These are phyloP conservation scores for Gracilinanus agilis DNA, from an alignment of 2,113 vertebrate genomes.

Conservation along the genomic window DNA sequence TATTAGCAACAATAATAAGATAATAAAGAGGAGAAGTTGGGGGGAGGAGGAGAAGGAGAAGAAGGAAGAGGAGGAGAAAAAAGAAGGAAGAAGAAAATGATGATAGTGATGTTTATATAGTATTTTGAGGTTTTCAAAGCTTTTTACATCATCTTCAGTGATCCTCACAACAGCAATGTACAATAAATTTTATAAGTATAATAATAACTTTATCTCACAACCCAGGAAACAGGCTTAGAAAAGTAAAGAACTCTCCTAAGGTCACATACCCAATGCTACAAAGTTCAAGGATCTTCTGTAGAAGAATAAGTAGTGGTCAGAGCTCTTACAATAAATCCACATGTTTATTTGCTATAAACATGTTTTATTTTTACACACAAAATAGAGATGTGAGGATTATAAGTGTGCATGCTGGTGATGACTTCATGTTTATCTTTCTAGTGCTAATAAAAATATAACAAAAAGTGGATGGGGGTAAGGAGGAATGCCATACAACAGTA, in stretches of 20 bases:
- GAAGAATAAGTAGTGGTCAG: not conserved
- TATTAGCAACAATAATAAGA: not conserved
- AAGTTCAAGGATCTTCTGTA: not conserved
- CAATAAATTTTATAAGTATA: not conserved
- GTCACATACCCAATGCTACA: not conserved
- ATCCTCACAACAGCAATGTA: not conserved
- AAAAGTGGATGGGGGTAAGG: not conserved
- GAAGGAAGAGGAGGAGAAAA: not conserved
- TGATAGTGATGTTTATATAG: not conserved
- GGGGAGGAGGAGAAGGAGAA: not conserved
- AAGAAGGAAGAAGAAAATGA: not conserved
- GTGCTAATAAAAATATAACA: not conserved
- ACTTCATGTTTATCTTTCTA: not conserved
- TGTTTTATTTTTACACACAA: not conserved
- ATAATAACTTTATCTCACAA: not conserved
- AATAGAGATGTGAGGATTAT: not conserved
- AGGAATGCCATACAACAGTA: not conserved
- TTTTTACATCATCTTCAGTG: not conserved
- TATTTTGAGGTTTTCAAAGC: not conserved
- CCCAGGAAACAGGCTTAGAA: not conserved
- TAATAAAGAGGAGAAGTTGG: no score
- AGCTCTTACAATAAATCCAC: not conserved
- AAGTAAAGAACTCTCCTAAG: not conserved
- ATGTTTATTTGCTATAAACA: not conserved
- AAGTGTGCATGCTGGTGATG: not conserved